These are phyloP conservation scores for Scortum barcoo DNA, from an alignment of 2,113 vertebrate genomes.

Conservation along the genomic window DNA sequence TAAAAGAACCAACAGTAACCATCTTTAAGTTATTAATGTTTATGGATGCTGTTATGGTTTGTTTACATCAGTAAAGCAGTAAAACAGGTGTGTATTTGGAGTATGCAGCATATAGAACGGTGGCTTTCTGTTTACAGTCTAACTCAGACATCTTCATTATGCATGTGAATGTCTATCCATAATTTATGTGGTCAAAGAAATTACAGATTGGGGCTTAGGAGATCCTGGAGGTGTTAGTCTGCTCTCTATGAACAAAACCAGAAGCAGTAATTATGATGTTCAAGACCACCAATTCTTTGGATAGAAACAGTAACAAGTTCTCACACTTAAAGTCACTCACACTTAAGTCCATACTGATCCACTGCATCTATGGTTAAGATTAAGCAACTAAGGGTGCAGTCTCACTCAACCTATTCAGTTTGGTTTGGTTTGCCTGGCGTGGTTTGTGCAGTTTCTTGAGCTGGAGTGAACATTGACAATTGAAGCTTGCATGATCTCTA, in stretches of 20 bases:
- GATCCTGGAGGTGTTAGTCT: conserved; percentile 7
- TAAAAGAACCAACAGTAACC: not conserved
- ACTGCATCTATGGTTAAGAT: not conserved
- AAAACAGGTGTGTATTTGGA: not conserved
- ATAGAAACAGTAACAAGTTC: not conserved
- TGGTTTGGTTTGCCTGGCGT: too few relatives aligned
- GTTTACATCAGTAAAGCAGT: conserved; percentile 1
- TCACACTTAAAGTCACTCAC: not conserved
- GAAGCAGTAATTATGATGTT: not conserved
- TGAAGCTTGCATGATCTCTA: too few relatives aligned
- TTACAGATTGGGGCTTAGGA: not conserved
- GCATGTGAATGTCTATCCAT: conserved; percentile 39
- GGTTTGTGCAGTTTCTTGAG: too few relatives aligned
- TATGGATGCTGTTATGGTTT: conserved; percentile 1
- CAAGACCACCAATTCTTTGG: not conserved
- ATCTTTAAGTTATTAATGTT: not conserved
- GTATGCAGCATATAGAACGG: conserved; percentile 10
- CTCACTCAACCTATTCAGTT: not conserved
- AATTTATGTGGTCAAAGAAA: conserved; percentile 42
- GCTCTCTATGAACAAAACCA: not conserved
- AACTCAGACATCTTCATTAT: conserved; percentile 38
- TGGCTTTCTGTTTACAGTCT: conserved; percentile 3
- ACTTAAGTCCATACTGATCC: not conserved
- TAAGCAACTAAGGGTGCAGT: not conserved
- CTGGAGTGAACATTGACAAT: too few relatives aligned